Percentiles rank a stretch among this genome's conserved stretches.
These are phyloP conservation scores for Malacoraja senta DNA, from an alignment of 2,797 vertebrate species.

Conservation along the genomic window DNA sequence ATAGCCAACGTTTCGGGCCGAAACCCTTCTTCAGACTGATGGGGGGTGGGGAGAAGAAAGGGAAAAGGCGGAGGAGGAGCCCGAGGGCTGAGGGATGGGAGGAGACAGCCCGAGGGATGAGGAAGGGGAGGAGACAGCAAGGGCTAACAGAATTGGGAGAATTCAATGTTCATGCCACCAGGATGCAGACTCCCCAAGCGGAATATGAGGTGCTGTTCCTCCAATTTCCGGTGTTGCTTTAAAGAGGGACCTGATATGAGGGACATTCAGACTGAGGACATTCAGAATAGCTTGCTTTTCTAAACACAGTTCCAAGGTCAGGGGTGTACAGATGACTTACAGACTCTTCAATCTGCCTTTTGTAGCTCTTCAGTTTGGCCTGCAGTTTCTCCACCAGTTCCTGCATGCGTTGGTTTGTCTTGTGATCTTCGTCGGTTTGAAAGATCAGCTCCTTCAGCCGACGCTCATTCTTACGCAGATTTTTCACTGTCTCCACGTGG, in stretches of 20 bases:
- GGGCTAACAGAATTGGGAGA: too few relatives aligned
- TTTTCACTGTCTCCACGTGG: constrained; percentile 53
- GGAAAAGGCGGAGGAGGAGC: too few relatives aligned
- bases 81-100: too few relatives aligned
- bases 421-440: constrained; percentile 62
- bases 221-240: too few relatives aligned
- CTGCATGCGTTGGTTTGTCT: constrained; percentile 60
- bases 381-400: constrained; percentile 62
- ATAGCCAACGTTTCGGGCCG: too few relatives aligned
- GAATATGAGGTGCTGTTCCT: too few relatives aligned
- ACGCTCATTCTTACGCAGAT: constrained; percentile 55
- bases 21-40: too few relatives aligned
- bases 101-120: too few relatives aligned
- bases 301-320: not conserved
- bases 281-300: not conserved
- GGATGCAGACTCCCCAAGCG: too few relatives aligned
- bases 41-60: too few relatives aligned
- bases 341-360: constrained; percentile 57
- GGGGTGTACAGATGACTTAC: constrained; percentile 42
- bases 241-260: not conserved
- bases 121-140: too few relatives aligned
- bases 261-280: not conserved
- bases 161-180: too few relatives aligned
- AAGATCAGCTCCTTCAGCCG: constrained; percentile 60
- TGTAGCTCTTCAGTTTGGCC: constrained; percentile 62